Percentiles rank a stretch among this genome's conserved stretches.
Evolutionary conservation across 2,113 vertebrate genomes (phyloP).

Genomic region (Hippocampus zosterae): DNA sequence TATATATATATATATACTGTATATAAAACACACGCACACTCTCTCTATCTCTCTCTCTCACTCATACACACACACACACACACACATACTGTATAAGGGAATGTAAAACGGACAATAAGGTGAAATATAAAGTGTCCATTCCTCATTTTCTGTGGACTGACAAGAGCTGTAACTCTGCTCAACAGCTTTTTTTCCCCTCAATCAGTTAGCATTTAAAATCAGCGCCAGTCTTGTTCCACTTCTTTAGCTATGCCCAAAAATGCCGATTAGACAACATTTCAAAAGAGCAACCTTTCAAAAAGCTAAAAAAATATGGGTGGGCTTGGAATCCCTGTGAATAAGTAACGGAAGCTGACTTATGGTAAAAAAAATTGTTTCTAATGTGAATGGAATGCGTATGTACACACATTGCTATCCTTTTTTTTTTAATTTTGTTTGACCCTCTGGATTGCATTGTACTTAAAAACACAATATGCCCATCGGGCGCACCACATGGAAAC

Average conservation of each 20-base stretch:
- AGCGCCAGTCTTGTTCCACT: background rate
- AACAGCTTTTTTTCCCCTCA: background rate
- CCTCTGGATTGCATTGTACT: no score
- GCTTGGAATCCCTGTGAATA: background rate
- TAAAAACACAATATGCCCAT: no score
- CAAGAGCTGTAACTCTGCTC: background rate
- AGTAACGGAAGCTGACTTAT: background rate
- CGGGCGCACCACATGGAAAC: no score
- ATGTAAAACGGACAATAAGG: background rate
- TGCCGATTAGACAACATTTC: background rate
- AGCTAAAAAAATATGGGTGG: background rate
- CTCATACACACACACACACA: no score
- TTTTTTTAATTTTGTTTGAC: no score
- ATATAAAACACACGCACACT: no score
- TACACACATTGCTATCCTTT: no score
- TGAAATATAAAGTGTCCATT: background rate
- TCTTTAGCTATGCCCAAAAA: background rate
- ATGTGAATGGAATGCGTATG: no score
- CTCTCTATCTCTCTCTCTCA: no score
- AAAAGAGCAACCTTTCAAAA: background rate
- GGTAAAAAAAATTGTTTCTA: no score
- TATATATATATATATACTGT: no score
- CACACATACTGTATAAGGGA: background rate
- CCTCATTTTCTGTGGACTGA: background rate
- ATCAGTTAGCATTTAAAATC: constrained; percentile 3